These are phyloP conservation scores for Agapostemon virescens DNA, from an alignment of 2,888 invertebrate species.

Conservation along the genomic window DNA sequence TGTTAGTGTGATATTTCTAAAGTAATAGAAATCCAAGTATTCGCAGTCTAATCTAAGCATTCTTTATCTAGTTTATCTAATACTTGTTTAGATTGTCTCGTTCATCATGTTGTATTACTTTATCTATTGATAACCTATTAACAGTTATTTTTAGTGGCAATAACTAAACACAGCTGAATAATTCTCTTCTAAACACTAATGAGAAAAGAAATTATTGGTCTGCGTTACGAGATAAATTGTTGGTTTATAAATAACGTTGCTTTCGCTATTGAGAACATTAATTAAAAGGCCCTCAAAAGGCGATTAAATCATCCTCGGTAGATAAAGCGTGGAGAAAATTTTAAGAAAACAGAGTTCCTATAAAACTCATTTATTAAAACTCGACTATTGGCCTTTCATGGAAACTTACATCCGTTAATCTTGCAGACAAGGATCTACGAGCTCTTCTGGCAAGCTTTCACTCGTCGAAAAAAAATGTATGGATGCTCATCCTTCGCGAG, in stretches of 20 bases:
- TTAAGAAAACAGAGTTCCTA: not conserved
- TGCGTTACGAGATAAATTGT: not conserved
- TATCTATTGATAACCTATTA: too few relatives aligned
- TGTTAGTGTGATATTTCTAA: not conserved
- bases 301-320: not conserved
- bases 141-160: too few relatives aligned
- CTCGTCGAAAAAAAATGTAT: conserved; percentile 31
- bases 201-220: too few relatives aligned
- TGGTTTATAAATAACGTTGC: not conserved
- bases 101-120: too few relatives aligned
- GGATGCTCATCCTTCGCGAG: conserved; percentile 17
- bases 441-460: conserved; percentile 37
- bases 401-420: conserved; percentile 17
- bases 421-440: conserved; percentile 13
- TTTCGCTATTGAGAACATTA: not conserved
- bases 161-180: too few relatives aligned
- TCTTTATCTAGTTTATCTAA: too few relatives aligned
- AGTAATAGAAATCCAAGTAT: too few relatives aligned
- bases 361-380: not conserved
- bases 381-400: not conserved
- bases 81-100: too few relatives aligned
- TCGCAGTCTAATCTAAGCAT: too few relatives aligned
- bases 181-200: not conserved
- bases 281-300: not conserved
- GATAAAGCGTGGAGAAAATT: not conserved